Evolutionary conservation across 2,888 invertebrate genomes (phyloP).

Genomic region (Chymomyza caudatula): DNA sequence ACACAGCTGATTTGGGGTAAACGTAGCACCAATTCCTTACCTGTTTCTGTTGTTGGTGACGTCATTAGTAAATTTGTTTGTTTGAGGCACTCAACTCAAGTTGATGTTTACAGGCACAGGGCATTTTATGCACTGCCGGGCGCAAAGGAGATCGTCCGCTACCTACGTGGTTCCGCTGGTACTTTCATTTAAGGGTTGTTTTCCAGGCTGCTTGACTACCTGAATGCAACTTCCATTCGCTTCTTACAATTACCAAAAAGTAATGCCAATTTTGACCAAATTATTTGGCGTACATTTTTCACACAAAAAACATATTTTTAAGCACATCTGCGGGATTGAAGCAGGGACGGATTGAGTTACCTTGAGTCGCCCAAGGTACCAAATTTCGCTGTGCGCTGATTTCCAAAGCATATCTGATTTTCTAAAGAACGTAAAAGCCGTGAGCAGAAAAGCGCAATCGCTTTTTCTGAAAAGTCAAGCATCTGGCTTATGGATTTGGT

Average conservation of each 20-base stretch:
- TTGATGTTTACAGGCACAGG: constrained; percentile 22
- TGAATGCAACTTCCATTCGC: neutral
- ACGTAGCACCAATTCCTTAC: constrained; percentile 26
- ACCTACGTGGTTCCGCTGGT: constrained; percentile 14
- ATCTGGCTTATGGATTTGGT: too few species aligned
- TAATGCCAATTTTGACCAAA: neutral
- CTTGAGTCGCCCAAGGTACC: too few species aligned
- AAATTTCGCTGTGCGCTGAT: too few species aligned
- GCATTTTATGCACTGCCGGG: constrained; percentile 43
- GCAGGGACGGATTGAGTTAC: too few species aligned
- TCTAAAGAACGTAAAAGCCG: too few species aligned
- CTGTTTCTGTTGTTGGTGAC: constrained; percentile 35
- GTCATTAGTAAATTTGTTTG: constrained; percentile 39
- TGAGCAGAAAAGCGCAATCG: too few species aligned
- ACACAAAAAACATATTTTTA: neutral
- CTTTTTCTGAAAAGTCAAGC: too few species aligned
- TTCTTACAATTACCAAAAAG: neutral
- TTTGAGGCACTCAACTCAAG: neutral
- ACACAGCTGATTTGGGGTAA: neutral
- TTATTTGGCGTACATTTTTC: neutral
- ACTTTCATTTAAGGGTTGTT: constrained; percentile 50
- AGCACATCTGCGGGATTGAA: too few species aligned
- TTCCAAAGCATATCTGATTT: too few species aligned
- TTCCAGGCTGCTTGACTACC: constrained; percentile 41
- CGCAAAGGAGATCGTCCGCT: constrained; percentile 37